These are phyloP conservation scores for Helobdella robusta DNA, from an alignment of 2,888 invertebrate species.

Conservation along the genomic window DNA sequence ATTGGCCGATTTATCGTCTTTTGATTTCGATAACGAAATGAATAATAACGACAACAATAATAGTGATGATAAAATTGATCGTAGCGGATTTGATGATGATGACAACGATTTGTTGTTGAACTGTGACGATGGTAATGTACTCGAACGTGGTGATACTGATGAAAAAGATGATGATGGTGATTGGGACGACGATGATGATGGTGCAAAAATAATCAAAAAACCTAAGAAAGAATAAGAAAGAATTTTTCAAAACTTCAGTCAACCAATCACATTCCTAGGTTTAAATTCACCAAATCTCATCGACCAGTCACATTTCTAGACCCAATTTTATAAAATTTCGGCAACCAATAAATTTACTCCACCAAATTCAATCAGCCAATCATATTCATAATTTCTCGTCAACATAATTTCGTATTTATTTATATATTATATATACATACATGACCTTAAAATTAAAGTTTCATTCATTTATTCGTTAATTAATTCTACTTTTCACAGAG, in stretches of 20 bases:
- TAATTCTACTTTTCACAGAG: too few species aligned
- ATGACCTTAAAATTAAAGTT: too few species aligned
- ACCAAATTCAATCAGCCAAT: too few species aligned
- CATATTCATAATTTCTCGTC: too few species aligned
- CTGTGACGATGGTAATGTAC: conserved; percentile 16
- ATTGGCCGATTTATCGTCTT: neutral
- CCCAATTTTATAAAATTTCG: too few species aligned
- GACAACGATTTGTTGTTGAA: neutral
- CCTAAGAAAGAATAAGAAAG: neutral
- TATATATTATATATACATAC: too few species aligned
- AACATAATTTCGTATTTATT: too few species aligned
- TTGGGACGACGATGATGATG: conserved; percentile 24
- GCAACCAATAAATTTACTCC: too few species aligned
- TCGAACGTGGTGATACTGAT: conserved; percentile 20
- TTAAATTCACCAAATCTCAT: too few species aligned
- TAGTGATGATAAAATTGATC: neutral
- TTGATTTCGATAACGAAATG: neutral
- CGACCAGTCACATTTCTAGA: too few species aligned
- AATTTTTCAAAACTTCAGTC: neutral
- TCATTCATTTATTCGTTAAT: too few species aligned
- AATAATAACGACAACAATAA: neutral
- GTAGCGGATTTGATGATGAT: neutral
- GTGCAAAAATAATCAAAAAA: conserved; percentile 1
- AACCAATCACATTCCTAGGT: neutral
- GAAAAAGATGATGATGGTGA: conserved; percentile 23